Evolutionary conservation across 2,797 vertebrate species (phyloP).

Genomic region (Crypturellus tataupa): DNA sequence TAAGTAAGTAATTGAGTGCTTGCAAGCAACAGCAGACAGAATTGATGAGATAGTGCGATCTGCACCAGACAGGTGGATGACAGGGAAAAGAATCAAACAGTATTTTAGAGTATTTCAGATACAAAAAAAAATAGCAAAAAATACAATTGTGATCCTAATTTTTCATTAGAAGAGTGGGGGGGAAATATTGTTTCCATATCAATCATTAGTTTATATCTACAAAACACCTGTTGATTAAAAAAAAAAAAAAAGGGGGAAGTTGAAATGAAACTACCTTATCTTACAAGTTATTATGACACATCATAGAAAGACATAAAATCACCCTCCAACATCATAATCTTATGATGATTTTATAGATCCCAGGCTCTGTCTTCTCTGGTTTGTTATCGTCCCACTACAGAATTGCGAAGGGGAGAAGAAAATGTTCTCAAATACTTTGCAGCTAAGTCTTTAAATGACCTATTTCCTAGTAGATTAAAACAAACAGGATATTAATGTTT

Average conservation of each 20-base stretch:
- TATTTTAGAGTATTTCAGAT: constrained; percentile 3
- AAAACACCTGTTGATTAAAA: not conserved
- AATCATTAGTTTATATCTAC: not conserved
- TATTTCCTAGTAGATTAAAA: not conserved
- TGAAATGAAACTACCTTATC: constrained; percentile 43
- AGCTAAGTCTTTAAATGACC: not conserved
- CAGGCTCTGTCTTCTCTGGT: not conserved
- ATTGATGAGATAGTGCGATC: not conserved
- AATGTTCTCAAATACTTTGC: not conserved
- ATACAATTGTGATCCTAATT: not conserved
- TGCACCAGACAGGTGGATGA: not conserved
- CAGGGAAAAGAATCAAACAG: not conserved
- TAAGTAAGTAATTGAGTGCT: fast-evolving
- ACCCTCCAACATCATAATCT: not conserved
- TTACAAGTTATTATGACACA: not conserved
- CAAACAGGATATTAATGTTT: not conserved
- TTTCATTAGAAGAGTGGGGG: not conserved
- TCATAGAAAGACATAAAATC: not conserved
- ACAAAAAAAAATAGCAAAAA: not conserved
- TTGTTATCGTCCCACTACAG: not conserved
- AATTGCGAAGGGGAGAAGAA: not conserved
- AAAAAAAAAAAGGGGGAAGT: not conserved
- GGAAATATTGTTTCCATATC: constrained; percentile 7
- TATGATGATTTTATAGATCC: not conserved
- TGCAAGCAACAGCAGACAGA: not conserved